Percentiles rank a stretch among this genome's conserved stretches.
phyloP scores from a whole-genome alignment of 2,797 vertebrate genomes.

The Syngnathus rostellatus region DNA sequence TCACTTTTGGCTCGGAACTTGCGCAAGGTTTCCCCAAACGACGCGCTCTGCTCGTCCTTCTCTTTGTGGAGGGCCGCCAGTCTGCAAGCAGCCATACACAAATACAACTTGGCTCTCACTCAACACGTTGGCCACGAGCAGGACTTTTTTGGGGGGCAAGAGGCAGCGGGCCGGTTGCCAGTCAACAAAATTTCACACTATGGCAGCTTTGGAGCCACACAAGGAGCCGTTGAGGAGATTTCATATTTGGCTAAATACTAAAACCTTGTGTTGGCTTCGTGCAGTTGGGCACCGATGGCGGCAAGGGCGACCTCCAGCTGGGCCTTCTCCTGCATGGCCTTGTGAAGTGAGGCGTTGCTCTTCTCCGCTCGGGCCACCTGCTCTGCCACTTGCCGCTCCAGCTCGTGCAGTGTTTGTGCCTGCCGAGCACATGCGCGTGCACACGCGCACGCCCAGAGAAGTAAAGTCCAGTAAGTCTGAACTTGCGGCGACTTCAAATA shows the following conservation, averaged over 20 bases:
- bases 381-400: constrained; percentile 81
- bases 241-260: neutral
- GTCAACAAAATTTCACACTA: no score
- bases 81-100: constrained; percentile 47
- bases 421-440: constrained; percentile 29
- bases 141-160: no score
- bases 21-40: constrained; percentile 67
- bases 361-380: constrained; percentile 81
- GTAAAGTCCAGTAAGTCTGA: neutral
- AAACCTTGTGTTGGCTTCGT: constrained; percentile 75
- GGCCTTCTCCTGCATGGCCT: constrained; percentile 79
- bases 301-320: constrained; percentile 76
- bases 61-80: constrained; percentile 70
- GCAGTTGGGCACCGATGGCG: constrained; percentile 68
- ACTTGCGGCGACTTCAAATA: constrained; percentile 8
- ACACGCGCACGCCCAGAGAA: no score
- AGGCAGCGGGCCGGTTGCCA: no score
- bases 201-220: no score
- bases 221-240: no score
- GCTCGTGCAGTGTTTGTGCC: constrained; percentile 75
- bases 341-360: constrained; percentile 74
- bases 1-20: constrained; percentile 74
- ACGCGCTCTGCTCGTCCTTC: constrained; percentile 65
- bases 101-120: no score
- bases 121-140: no score